Base-by-base conservation (phyloP, 2,888 invertebrate genomes). In the Microchrysa polita region DNA sequence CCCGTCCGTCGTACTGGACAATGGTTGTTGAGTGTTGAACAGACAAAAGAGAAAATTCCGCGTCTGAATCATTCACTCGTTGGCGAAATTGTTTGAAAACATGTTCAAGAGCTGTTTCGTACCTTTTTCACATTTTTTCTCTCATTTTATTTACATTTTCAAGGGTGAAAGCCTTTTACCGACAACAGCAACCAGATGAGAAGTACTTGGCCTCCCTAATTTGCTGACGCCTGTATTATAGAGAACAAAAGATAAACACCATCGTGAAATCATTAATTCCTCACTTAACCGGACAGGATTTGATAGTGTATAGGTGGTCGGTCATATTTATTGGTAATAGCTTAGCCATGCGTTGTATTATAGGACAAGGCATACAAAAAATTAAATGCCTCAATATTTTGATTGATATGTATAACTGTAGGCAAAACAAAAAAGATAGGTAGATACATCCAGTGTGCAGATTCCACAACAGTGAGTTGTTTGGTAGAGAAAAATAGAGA, bases 41-140 rank as follows among this genome's bases (percentile, higher is more conserved):
- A 73, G 63, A 73, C 73, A 73, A 63, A 73, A 16, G 60, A 42
- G 23, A 59, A 72, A 72, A 73, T 65, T 73, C 73, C 27, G 63
- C 73, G 73, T 73, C 73, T 73, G 73, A 73, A 65, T 73, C 71
- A 67, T 52, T 67, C 59, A 73, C 73, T 73, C 63, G 73, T 73
- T 44, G 73, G 73, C 63, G 63, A 73, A 73, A 73, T 73, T 73
- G 63, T 65, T 73, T 73, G 73, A 73, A 73, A 73, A 73, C 73
- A 73, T 73, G 63, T 53, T 73, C 65, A 65, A 73, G 73, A 55
- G 73, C 73, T 59, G 40, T 71, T 55, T 60, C 40, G 55, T 65
- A 73, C 63, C 40, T 44, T 60, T 69, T 72, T 44, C 16, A 18
- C 4, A 44, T 60, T 72, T 69, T 73, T 22, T 34, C 27, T 34